Evolutionary conservation across 2,888 invertebrate genomes (phyloP).

Genomic region (Acleris holmiana): DNA sequence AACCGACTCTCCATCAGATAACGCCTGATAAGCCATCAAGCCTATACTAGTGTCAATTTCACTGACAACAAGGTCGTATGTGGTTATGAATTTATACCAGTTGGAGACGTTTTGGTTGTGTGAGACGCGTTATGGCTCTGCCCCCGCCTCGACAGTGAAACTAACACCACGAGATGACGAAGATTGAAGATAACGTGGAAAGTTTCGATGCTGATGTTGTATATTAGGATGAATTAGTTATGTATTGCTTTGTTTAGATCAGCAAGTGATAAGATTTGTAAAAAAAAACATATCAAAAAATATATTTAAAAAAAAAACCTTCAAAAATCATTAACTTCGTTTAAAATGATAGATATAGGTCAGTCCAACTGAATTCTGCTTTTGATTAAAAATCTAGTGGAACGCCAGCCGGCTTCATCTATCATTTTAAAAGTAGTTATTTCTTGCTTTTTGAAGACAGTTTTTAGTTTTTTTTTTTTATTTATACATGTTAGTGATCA

Average conservation of each 20-base stretch:
- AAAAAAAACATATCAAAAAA: neutral
- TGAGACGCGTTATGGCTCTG: slow-evolving; percentile 38
- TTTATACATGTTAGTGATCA: no score
- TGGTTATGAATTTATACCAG: neutral
- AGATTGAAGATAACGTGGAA: slow-evolving; percentile 64
- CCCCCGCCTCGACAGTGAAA: slow-evolving; percentile 57
- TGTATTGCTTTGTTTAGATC: slow-evolving; percentile 13
- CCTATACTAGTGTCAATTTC: neutral
- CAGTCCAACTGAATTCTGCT: no score
- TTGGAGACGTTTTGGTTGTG: slow-evolving; percentile 2
- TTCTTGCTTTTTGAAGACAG: no score
- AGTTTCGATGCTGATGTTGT: slow-evolving; percentile 44
- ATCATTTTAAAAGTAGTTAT: no score
- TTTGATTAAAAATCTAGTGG: no score
- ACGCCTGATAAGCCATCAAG: slow-evolving; percentile 41
- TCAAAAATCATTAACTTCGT: no score
- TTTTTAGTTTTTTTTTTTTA: no score
- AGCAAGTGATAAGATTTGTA: neutral
- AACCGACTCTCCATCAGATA: slow-evolving; percentile 64
- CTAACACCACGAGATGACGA: slow-evolving; percentile 62
- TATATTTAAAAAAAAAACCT: no score
- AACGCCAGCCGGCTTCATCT: no score
- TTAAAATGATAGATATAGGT: no score
- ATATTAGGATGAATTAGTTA: slow-evolving; percentile 40
- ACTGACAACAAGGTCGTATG: slow-evolving; percentile 13